Percentiles rank a stretch among this genome's conserved stretches.
Conservation (phyloP, 2,113 vertebrate genomes). For the Cyanoderma ruficeps region DNA sequence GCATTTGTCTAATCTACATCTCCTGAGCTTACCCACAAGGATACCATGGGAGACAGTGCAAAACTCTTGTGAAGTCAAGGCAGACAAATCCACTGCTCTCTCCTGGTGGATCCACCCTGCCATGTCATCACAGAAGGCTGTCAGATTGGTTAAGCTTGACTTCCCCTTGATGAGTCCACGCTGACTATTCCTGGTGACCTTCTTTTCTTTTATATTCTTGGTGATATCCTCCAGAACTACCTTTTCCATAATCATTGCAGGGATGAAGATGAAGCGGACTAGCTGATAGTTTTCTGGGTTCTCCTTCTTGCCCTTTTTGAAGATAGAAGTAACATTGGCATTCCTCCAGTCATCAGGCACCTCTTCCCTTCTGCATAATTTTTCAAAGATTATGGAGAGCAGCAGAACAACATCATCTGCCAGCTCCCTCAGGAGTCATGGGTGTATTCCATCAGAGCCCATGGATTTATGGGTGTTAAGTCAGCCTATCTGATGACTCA, state of each 20-base stretch:
- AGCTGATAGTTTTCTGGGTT: not conserved
- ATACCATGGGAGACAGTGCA: not conserved
- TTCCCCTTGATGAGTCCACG: not conserved
- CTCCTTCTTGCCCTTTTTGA: not conserved
- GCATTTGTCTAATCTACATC: too few species aligned
- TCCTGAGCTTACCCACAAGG: not conserved
- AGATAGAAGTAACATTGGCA: not conserved
- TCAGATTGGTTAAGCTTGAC: not conserved
- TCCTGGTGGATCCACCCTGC: rapidly evolving
- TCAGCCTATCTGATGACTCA: not conserved
- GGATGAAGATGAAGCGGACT: not conserved
- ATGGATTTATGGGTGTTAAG: not conserved
- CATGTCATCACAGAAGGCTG: not conserved
- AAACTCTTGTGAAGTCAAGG: not conserved
- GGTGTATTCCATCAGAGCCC: not conserved
- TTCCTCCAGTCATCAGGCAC: not conserved
- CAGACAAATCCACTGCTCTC: not conserved
- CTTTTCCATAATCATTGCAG: not conserved
- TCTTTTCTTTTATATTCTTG: not conserved
- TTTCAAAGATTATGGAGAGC: not conserved
- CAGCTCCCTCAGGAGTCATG: not conserved
- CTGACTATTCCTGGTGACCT: not conserved
- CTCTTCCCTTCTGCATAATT: not conserved
- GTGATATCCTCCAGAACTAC: not conserved
- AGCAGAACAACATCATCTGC: not conserved